Evolutionary conservation across 92 coral and sea anemone species (phyloP).

Genomic region (Phenganax marumi): DNA sequence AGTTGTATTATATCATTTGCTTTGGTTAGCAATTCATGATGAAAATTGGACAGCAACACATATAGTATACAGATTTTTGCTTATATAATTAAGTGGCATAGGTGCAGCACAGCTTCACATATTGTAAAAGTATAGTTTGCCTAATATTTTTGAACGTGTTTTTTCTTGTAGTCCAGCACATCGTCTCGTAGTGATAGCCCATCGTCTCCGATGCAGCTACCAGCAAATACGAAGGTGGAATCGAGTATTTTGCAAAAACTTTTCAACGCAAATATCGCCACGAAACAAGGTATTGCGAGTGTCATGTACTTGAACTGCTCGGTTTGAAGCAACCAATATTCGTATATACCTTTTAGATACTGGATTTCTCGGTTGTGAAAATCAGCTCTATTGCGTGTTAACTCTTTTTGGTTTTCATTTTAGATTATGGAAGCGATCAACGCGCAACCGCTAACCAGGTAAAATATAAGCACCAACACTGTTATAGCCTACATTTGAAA

Average conservation of each 20-base stretch:
- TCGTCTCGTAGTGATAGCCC: not conserved
- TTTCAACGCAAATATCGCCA: constrained; percentile 3
- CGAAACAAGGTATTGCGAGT: not conserved
- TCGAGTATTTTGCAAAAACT: constrained; percentile 19
- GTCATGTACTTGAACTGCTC: not conserved
- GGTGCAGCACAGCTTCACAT: not conserved
- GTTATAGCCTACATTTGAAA: not conserved
- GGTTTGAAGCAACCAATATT: too few relatives aligned
- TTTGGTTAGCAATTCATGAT: too few relatives aligned
- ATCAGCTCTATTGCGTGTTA: not conserved
- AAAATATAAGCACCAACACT: not conserved
- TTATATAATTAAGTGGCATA: not conserved
- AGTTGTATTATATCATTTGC: not conserved
- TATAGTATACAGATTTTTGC: not conserved
- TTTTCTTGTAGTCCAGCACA: constrained; percentile 5
- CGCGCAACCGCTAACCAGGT: constrained; percentile 1
- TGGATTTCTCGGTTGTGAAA: too few relatives aligned
- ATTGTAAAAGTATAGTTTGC: not conserved
- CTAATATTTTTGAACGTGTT: not conserved
- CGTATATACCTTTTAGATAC: too few relatives aligned
- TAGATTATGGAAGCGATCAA: constrained; percentile 15
- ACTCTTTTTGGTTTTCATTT: not conserved
- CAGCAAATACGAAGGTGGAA: constrained; percentile 2
- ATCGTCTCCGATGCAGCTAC: constrained; percentile 11
- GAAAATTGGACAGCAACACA: too few relatives aligned